Percentiles rank a stretch among this genome's conserved stretches.
These are phyloP conservation scores for Channallabes apus DNA, from an alignment of 2,797 vertebrate genomes.

Conservation along the genomic window DNA sequence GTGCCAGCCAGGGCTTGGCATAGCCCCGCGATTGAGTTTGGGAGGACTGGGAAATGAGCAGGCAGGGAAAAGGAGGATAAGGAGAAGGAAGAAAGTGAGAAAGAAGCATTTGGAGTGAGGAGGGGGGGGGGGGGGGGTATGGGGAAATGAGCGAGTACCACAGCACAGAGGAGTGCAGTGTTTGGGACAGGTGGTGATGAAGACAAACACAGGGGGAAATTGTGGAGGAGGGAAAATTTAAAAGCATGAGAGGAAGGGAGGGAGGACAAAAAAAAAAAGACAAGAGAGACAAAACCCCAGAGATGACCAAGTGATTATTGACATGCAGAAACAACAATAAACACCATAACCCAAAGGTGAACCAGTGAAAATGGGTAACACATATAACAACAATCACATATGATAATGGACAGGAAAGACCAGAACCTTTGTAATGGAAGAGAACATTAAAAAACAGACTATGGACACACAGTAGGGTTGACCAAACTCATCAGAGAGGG, in stretches of 20 bases:
- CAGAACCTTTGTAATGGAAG: not conserved
- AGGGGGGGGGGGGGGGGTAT: not conserved
- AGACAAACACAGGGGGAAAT: constrained; percentile 41
- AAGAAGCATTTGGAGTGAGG: constrained; percentile 16
- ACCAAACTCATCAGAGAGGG: not conserved
- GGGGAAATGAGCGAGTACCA: constrained; percentile 29
- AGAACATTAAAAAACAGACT: not conserved
- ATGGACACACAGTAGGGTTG: not conserved
- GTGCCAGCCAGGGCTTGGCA: constrained; percentile 99
- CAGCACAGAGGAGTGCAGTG: constrained; percentile 35
- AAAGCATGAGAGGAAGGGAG: constrained; percentile 54
- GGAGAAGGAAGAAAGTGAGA: constrained; percentile 33
- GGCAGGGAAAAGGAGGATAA: constrained; percentile 29
- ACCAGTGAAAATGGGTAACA: constrained; percentile 36
- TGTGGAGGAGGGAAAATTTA: constrained; percentile 49
- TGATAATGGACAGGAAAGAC: constrained; percentile 3
- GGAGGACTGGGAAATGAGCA: constrained; percentile 80
- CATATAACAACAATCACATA: constrained; percentile 6
- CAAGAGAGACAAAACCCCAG: constrained; percentile 68
- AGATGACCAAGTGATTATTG: constrained; percentile 68
- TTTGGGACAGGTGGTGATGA: constrained; percentile 43
- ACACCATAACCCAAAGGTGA: constrained; percentile 41
- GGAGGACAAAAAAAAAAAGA: constrained; percentile 67
- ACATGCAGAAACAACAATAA: constrained; percentile 65
- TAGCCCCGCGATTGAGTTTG: constrained; percentile 93